Conservation (phyloP, 2,888 invertebrate species). For the Eupithecia tripunctaria region DNA sequence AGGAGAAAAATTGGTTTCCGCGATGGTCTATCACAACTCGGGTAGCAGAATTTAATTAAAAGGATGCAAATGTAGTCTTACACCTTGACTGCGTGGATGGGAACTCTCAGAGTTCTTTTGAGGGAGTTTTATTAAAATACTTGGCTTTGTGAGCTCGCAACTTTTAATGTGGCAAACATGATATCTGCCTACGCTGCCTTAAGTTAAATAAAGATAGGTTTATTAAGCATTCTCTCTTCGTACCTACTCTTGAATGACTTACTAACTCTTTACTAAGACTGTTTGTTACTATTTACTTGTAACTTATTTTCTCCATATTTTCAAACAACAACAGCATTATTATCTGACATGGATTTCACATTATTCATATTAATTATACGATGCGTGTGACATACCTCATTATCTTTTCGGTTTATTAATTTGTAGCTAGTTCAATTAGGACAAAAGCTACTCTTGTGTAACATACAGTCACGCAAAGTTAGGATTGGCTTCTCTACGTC, state of each 20-base stretch:
- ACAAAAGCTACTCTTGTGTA: conserved; percentile 55
- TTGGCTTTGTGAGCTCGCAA: conserved; percentile 46
- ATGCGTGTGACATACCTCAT: conserved; percentile 54
- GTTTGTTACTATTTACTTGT: no score
- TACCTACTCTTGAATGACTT: no score
- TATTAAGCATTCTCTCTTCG: no score
- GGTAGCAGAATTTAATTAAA: conserved; percentile 64
- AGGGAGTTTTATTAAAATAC: conserved; percentile 60
- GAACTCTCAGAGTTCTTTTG: conserved; percentile 50
- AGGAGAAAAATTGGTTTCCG: not conserved
- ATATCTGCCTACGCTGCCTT: conserved; percentile 44
- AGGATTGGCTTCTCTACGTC: conserved; percentile 56
- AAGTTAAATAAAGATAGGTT: no score
- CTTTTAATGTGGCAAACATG: conserved; percentile 58
- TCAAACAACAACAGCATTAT: no score
- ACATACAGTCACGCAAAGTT: conserved; percentile 58
- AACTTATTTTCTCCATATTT: no score
- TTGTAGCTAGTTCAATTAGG: conserved; percentile 60
- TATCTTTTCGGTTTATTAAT: conserved; percentile 61
- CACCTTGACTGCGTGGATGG: conserved; percentile 52
- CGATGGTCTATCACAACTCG: conserved; percentile 40
- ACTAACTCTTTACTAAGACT: no score
- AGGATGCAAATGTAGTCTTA: conserved; percentile 61
- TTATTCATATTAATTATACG: conserved; percentile 51
- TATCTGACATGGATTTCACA: conserved; percentile 34